These are phyloP conservation scores for Rhaphigaster nebulosa DNA, from an alignment of 2,888 invertebrate species.

Conservation along the genomic window DNA sequence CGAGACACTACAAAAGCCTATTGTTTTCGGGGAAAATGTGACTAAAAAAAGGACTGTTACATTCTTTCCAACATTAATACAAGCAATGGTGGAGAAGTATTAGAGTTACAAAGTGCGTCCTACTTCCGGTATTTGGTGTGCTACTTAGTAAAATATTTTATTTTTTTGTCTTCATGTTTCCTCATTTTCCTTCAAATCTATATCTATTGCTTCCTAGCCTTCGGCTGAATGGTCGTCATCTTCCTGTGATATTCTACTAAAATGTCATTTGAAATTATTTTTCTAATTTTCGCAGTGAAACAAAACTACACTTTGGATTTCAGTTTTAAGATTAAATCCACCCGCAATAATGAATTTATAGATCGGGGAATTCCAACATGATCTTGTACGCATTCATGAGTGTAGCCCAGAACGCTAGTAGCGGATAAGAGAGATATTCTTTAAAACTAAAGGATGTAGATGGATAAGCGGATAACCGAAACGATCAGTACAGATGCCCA, in stretches of 20 bases:
- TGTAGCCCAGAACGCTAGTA: neutral
- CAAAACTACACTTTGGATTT: too few relatives aligned
- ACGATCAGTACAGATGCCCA: slow-evolving; percentile 3
- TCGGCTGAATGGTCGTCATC: neutral
- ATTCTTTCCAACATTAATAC: too few relatives aligned
- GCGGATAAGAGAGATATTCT: slow-evolving; percentile 22
- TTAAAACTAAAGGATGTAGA: slow-evolving; percentile 31
- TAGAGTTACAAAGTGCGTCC: too few relatives aligned
- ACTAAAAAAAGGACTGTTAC: too few relatives aligned
- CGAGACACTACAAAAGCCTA: too few relatives aligned
- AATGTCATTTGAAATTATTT: neutral
- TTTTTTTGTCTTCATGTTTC: too few relatives aligned
- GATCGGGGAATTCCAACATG: neutral
- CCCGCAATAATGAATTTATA: neutral
- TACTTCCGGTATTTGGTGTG: too few relatives aligned
- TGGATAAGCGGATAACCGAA: slow-evolving; percentile 23
- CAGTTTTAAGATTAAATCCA: neutral
- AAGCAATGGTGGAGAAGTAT: too few relatives aligned
- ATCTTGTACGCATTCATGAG: neutral
- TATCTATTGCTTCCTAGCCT: neutral
- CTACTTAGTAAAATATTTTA: too few relatives aligned
- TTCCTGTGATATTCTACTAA: neutral
- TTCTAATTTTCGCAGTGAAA: too few relatives aligned
- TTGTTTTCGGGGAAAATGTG: too few relatives aligned
- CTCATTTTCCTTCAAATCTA: neutral